Conservation (phyloP, 2,113 vertebrate genomes). For the Larimichthys crocea region DNA sequence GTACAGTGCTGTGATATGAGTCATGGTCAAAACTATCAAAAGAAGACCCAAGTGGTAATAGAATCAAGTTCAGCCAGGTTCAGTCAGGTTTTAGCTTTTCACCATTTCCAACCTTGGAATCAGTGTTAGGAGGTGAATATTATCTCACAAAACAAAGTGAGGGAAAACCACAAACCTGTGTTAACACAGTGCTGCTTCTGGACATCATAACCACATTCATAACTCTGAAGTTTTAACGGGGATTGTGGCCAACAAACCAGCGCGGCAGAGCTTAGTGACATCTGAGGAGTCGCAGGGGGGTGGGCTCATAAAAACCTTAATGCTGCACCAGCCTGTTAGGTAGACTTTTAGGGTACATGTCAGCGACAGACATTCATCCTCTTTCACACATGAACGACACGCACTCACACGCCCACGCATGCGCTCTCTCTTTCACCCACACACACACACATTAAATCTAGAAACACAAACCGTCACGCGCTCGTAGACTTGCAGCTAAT, state of each 20-base stretch:
- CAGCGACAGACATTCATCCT: constrained; percentile 41
- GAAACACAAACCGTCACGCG: constrained; percentile 37
- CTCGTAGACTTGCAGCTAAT: constrained; percentile 59
- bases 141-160: constrained; percentile 65
- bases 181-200: constrained; percentile 36
- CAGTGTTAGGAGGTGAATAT: constrained; percentile 13
- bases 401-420: constrained; percentile 30
- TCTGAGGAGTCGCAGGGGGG: background rate
- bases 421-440: background rate
- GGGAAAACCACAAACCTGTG: constrained; percentile 31
- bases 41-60: background rate
- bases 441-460: constrained; percentile 22
- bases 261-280: constrained; percentile 48
- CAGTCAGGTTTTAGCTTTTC: constrained; percentile 25
- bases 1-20: background rate
- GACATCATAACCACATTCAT: constrained; percentile 56
- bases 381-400: constrained; percentile 16
- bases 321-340: constrained; percentile 47
- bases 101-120: constrained; percentile 18
- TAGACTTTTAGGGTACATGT: constrained; percentile 45
- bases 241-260: constrained; percentile 42
- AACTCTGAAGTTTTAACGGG: constrained; percentile 22
- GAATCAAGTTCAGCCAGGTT: background rate
- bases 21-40: constrained; percentile 3
- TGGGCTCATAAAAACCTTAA: constrained; percentile 41